These are phyloP conservation scores for Rhysida immarginata DNA, from an alignment of 1,140 invertebrate species.

Conservation along the genomic window DNA sequence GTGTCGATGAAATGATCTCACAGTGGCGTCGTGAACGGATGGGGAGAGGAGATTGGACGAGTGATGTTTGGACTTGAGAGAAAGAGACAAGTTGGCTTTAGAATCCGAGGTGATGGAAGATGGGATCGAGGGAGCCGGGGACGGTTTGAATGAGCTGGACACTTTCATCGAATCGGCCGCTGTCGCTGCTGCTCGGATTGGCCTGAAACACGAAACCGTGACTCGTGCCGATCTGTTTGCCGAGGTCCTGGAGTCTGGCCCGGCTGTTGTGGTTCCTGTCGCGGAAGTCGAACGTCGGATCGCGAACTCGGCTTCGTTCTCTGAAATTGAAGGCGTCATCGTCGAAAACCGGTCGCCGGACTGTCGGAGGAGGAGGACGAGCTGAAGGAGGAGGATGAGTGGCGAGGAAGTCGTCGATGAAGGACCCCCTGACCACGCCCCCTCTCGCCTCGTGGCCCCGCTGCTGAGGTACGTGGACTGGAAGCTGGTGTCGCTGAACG, in stretches of 20 bases:
- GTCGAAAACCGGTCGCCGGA: background rate
- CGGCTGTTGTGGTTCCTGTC: background rate
- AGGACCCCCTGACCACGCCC: background rate
- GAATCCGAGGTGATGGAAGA: too few relatives aligned
- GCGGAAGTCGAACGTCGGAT: background rate
- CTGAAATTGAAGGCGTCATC: background rate
- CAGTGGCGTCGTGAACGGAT: too few relatives aligned
- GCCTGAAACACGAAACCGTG: background rate
- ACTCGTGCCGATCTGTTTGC: background rate
- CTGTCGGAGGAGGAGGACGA: background rate
- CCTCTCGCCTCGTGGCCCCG: background rate
- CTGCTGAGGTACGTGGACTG: too few relatives aligned
- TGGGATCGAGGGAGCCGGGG: background rate
- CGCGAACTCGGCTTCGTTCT: background rate
- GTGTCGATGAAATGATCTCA: too few relatives aligned
- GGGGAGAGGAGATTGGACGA: too few relatives aligned
- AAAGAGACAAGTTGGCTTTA: too few relatives aligned
- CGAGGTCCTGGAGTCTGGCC: background rate
- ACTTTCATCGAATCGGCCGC: background rate
- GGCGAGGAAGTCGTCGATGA: conserved; percentile 2
- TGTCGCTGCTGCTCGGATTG: background rate
- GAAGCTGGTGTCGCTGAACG: too few relatives aligned
- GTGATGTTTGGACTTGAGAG: too few relatives aligned
- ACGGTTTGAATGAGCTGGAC: background rate
- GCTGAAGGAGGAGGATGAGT: background rate